Percentiles rank a stretch among this genome's conserved stretches.
Evolutionary conservation across 2,113 vertebrate species (phyloP).

Genomic region (Trogon surrucura): DNA sequence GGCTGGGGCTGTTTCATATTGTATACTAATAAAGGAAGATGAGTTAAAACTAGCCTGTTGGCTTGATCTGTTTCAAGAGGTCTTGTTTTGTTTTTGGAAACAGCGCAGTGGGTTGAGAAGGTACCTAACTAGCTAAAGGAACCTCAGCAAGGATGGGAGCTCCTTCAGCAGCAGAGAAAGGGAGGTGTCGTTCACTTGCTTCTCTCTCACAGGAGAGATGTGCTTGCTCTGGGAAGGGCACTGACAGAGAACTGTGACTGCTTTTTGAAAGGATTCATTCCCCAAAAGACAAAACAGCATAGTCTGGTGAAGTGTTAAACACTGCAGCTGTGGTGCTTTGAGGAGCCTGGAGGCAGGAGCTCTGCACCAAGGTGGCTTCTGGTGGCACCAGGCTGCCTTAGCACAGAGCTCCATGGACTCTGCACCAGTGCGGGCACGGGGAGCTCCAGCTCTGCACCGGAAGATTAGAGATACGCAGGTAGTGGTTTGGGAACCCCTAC

Average conservation of each 20-base stretch:
- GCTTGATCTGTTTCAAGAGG: background rate
- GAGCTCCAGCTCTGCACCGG: background rate
- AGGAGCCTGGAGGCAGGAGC: background rate
- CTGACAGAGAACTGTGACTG: rapidly evolving
- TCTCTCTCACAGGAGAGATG: background rate
- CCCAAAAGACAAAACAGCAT: background rate
- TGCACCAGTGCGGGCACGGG: rapidly evolving
- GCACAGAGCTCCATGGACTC: background rate
- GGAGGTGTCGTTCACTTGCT: background rate
- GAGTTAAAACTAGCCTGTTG: background rate
- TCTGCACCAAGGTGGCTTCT: background rate
- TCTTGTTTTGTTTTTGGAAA: background rate
- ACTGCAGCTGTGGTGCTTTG: rapidly evolving
- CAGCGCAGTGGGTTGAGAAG: background rate
- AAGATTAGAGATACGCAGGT: background rate
- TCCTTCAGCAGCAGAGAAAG: background rate
- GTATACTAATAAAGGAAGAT: conserved; percentile 45
- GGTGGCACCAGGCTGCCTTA: background rate
- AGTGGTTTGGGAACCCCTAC: background rate
- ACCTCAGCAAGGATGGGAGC: background rate
- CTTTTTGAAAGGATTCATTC: background rate
- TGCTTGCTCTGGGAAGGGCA: background rate
- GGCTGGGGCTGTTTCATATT: background rate
- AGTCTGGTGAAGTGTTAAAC: background rate
- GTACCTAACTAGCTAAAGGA: background rate